A percentile compares a stretch with the other conserved stretches of the same genome.
These are phyloP conservation scores for Silurus lanzhouensis DNA, from an alignment of 2,797 vertebrate genomes.

Conservation along the genomic window DNA sequence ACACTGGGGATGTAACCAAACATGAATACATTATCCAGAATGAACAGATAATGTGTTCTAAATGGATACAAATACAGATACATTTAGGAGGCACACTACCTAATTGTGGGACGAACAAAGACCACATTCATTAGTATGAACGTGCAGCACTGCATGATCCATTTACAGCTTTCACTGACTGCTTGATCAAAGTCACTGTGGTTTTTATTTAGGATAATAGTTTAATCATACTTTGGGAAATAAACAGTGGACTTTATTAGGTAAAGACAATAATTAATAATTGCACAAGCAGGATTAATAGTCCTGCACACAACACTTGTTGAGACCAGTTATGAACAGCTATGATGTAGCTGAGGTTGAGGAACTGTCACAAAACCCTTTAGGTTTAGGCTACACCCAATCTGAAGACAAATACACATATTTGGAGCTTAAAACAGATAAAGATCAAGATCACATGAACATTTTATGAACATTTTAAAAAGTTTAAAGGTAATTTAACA, in stretches of 20 bases:
- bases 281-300: not conserved
- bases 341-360: conserved; percentile 1
- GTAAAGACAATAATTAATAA: not conserved
- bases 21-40: conserved; percentile 16
- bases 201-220: not conserved
- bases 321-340: not conserved
- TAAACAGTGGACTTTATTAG: not conserved
- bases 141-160: not conserved
- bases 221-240: not conserved
- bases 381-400: not conserved
- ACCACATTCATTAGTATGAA: not conserved
- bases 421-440: not conserved
- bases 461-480: not conserved
- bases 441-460: not conserved
- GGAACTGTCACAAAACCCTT: not conserved
- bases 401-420: not conserved
- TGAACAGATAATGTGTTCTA: conserved; percentile 51
- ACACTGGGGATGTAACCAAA: conserved; percentile 10
- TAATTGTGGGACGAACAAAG: not conserved
- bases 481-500: not conserved
- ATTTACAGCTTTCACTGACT: not conserved
- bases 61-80: conserved; percentile 21
- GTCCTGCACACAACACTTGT: not conserved
- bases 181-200: not conserved
- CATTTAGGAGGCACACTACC: not conserved